A percentile compares a stretch with the other conserved stretches of the same genome.
These are phyloP conservation scores for Thereva unica DNA, from an alignment of 2,888 invertebrate species.

Conservation along the genomic window DNA sequence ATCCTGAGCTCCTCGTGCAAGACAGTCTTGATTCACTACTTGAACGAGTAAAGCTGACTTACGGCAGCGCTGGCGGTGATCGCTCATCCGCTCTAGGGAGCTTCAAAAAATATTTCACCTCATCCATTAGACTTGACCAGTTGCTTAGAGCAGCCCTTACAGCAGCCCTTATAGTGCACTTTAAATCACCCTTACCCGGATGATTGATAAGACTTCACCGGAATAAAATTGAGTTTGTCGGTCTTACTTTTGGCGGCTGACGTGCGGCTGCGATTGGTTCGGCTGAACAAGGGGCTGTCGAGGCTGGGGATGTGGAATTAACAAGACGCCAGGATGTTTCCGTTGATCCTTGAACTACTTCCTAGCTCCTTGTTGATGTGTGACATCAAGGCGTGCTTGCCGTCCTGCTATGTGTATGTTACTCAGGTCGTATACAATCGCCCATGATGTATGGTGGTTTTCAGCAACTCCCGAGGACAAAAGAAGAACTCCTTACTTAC, in stretches of 20 bases:
- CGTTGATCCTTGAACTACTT: no score
- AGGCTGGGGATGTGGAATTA: no score
- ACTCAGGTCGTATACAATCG: neutral
- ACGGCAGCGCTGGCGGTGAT: conserved; percentile 11
- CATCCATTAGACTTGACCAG: conserved; percentile 31
- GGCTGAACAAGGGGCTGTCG: no score
- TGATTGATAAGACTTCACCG: conserved; percentile 29
- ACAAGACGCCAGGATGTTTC: no score
- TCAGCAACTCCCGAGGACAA: no score
- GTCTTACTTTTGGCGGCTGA: neutral
- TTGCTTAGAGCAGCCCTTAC: conserved; percentile 28
- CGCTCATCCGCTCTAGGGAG: conserved; percentile 13
- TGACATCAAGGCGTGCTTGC: no score
- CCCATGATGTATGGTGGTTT: no score
- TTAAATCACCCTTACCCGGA: conserved; percentile 23
- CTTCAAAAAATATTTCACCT: conserved; percentile 22
- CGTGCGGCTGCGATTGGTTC: conserved; percentile 10
- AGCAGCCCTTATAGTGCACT: neutral
- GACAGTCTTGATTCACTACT: no score
- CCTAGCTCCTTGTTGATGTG: no score
- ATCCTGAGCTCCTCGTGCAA: no score
- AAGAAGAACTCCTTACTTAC: no score
- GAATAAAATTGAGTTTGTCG: conserved; percentile 23
- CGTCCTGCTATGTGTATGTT: neutral
- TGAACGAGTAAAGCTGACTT: no score